These are phyloP conservation scores for Meteorus cinctellus DNA, from an alignment of 2,888 invertebrate species.

Conservation along the genomic window DNA sequence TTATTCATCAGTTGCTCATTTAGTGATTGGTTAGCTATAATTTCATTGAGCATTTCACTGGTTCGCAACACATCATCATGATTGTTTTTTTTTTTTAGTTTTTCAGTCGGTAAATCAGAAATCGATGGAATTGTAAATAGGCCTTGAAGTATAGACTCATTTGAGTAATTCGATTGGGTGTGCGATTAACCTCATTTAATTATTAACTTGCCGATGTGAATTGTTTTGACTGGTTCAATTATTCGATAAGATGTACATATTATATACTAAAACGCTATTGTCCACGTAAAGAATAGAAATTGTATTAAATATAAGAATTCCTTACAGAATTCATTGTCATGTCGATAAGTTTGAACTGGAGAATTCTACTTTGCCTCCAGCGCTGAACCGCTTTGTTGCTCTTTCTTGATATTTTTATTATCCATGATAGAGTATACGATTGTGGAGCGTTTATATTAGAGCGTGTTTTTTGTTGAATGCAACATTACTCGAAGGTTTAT, in stretches of 20 bases:
- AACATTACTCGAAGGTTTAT: background rate
- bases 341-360: too few relatives aligned
- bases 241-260: too few relatives aligned
- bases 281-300: too few relatives aligned
- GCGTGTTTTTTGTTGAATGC: slow-evolving; percentile 4
- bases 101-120: background rate
- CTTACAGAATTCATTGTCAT: too few relatives aligned
- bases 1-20: background rate
- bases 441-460: slow-evolving; percentile 26
- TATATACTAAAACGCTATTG: too few relatives aligned
- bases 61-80: background rate
- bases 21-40: background rate
- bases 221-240: too few relatives aligned
- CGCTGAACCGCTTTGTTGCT: background rate
- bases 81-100: background rate
- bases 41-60: background rate
- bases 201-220: too few relatives aligned
- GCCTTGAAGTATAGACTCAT: background rate
- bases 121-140: background rate
- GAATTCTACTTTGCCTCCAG: too few relatives aligned
- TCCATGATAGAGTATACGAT: background rate
- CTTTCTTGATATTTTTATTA: background rate
- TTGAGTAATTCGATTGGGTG: too few relatives aligned
- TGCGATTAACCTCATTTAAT: too few relatives aligned
- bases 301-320: too few relatives aligned